These are phyloP conservation scores for Sternotherus odoratus DNA, from an alignment of 2,797 vertebrate species.

Conservation along the genomic window DNA sequence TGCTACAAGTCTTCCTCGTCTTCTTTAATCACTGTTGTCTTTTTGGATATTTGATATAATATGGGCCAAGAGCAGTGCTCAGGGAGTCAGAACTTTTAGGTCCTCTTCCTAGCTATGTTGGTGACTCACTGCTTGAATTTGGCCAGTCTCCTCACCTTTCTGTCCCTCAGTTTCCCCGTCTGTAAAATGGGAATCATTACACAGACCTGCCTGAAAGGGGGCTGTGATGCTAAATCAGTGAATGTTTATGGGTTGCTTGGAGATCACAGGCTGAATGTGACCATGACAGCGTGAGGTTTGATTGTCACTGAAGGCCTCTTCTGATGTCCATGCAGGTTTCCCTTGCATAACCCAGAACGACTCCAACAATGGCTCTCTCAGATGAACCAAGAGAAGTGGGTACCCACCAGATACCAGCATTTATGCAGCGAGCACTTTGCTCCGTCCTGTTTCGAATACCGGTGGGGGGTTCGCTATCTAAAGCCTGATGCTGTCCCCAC, in stretches of 20 bases:
- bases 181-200: not conserved
- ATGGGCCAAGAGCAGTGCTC: not conserved
- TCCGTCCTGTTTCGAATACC: slow-evolving; percentile 82
- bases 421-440: slow-evolving; percentile 85
- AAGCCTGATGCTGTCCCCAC: slow-evolving; percentile 81
- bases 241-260: not conserved
- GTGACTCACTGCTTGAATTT: not conserved
- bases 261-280: too few relatives aligned
- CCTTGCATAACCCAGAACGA: slow-evolving; percentile 80
- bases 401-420: slow-evolving; percentile 84
- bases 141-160: not conserved
- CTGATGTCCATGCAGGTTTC: slow-evolving; percentile 77
- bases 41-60: too few relatives aligned
- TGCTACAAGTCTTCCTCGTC: too few relatives aligned
- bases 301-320: too few relatives aligned
- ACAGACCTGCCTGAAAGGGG: not conserved
- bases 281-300: too few relatives aligned
- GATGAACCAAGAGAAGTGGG: slow-evolving; percentile 83
- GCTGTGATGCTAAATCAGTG: not conserved
- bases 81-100: not conserved
- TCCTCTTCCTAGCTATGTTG: not conserved
- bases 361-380: slow-evolving; percentile 84
- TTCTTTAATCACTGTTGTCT: too few relatives aligned
- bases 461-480: slow-evolving; percentile 84
- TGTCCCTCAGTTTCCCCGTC: not conserved